These are phyloP conservation scores for Chloromyia formosa DNA, from an alignment of 2,888 invertebrate species.

Conservation along the genomic window DNA sequence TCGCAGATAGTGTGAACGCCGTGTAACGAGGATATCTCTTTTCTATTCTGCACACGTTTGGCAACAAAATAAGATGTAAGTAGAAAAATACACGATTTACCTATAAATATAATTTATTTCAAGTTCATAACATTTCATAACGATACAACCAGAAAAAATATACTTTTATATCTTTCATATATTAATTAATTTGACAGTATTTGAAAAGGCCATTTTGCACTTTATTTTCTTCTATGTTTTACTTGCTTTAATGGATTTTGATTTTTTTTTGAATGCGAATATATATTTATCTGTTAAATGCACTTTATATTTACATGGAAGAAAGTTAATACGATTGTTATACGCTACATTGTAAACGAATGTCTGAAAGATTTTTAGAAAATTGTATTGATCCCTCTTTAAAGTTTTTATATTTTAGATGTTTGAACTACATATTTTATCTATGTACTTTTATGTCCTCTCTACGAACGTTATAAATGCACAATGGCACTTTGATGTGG, in stretches of 20 bases:
- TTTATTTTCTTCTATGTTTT: constrained; percentile 3
- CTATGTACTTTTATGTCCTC: neutral
- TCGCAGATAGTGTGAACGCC: too few species aligned
- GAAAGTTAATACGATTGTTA: neutral
- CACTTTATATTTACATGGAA: constrained; percentile 12
- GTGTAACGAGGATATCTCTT: too few species aligned
- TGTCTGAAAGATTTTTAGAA: neutral
- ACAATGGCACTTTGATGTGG: constrained; percentile 36
- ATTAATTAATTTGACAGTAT: constrained; percentile 39
- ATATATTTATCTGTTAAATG: neutral
- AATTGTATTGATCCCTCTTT: constrained; percentile 3
- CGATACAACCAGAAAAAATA: constrained; percentile 49
- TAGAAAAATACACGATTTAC: too few species aligned
- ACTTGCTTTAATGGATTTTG: neutral
- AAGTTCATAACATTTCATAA: constrained; percentile 47
- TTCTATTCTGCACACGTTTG: too few species aligned
- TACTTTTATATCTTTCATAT: constrained; percentile 31
- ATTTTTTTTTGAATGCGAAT: neutral
- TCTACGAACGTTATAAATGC: constrained; percentile 32
- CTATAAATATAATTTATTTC: constrained; percentile 43
- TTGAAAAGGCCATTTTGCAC: constrained; percentile 41
- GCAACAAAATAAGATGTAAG: too few species aligned
- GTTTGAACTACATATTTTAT: neutral
- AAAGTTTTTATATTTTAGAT: constrained; percentile 15
- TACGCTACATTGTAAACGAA: neutral